Base-by-base conservation (phyloP, 2,888 invertebrate genomes). In the Taphrorychus bicolor region DNA sequence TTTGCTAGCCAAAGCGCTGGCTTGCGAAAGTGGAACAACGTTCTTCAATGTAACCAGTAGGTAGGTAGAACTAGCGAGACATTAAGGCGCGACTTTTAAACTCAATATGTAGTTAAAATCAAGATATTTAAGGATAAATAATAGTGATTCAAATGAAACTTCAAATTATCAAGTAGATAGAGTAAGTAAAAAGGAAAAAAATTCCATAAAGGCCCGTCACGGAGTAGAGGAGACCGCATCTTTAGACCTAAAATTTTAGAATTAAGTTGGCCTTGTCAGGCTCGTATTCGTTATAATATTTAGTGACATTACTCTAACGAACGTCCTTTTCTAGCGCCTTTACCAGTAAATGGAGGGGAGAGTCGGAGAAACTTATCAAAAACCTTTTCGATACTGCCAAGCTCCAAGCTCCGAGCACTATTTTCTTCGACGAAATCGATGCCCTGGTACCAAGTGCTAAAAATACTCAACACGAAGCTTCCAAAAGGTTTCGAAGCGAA, bases 271-370 rank as follows among this genome's bases (percentile, higher is more conserved):
- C n/a, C n/a, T n/a, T n/a, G n/a, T n/a, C n/a, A n/a, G n/a, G n/a
- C n/a, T n/a, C n/a, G n/a, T n/a, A n/a, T n/a, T n/a, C n/a, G n/a
- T n/a, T n/a, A n/a, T n/a, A n/a, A n/a, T n/a, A n/a, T n/a, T n/a
- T n/a, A n/a, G n/a, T n/a, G n/a, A n/a, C n/a, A n/a, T n/a, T n/a
- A n/a, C n/a, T n/a, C n/a, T n/a, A n/a, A n/a, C n/a, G n/a, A n/a
- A n/a, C n/a, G n/a, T n/a, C n/a, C n/a, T n/a, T n/a, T 51, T 51
- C n/a, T 21, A 94, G 95, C 76, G 90, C 92, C 2, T 87, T 97
- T 48, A 88, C 96, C n/a, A 95, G 94, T 76, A 98, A 98, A 82
- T 97, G 97, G 97, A 85, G 97, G 23, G 97, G 97, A 0, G 97
- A 98, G 75, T 96, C 96, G 0, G 97, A 97, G 83, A 97, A 96